Evolutionary conservation across 2,888 invertebrate genomes (phyloP), one percentile per base, ranked within the genome.

Genomic region (Odontothrips loti): DNA sequence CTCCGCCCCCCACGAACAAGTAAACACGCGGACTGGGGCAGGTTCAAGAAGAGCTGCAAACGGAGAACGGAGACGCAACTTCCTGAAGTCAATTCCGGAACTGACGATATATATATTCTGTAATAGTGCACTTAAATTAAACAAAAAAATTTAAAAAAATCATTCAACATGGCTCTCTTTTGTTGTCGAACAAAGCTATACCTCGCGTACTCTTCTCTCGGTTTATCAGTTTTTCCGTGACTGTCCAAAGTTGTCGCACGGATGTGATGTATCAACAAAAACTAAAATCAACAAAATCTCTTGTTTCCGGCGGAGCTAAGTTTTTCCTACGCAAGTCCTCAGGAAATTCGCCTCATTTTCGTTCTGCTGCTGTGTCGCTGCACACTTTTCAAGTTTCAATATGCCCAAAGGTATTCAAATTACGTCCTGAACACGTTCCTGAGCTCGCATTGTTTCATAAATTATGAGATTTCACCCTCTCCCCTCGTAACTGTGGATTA

Each of bases 261-360:
- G 58, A 58, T 58, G 17, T 58, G 68, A 75, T 75, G 68, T 27
- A 12, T 75, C 68, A 75, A 75, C 68, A 75, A 75, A 75, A 75
- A 27, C 23, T 27, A 27, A 27, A 27, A 75, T 58, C 58, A 58
- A 58, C 58, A 58, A 58, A 17, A 58, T 17, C 20, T 0, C 23
- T 27, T 27, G 68, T 27, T 75, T 75, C 68, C 68, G 68, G 68
- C 68, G 1, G 68, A 23, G 3, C 0, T 27, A 2, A 75, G 23
- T 10, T 58, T 58, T 58, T 15, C 58, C 17, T 20, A 58, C 58
- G 58, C 58, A 58, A 58, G 58, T 58, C 58, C 58, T n/a, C 10
- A 11, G 58, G 15, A 1, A 17, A 15, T 20, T 58, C 58, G 15
- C 58, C 58, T 58, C 58, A 58, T 58, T 58, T 58, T 58, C 58